Percentiles rank a stretch among this genome's conserved stretches.
These are phyloP conservation scores for Zosterops pallidus DNA, from an alignment of 2,113 vertebrate genomes.

Conservation along the genomic window DNA sequence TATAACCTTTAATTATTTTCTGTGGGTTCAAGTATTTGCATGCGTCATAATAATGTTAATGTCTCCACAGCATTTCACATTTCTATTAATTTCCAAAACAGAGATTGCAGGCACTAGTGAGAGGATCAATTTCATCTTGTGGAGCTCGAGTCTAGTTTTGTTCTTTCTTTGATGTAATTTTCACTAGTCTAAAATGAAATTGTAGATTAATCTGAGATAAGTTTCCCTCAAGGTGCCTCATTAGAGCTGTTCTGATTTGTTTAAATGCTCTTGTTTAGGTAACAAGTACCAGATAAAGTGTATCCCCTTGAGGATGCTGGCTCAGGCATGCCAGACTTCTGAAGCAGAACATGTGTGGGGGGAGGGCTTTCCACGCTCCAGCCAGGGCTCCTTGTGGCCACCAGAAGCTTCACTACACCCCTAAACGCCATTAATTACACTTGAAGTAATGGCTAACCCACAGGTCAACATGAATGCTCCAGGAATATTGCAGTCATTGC, in stretches of 20 bases:
- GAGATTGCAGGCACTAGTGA: not conserved
- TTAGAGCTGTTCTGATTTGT: not conserved
- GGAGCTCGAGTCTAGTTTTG: not conserved
- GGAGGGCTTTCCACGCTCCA: not conserved
- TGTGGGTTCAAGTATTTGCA: not conserved
- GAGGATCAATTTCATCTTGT: not conserved
- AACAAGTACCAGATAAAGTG: not conserved
- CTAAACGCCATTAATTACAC: not conserved
- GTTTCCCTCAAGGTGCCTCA: not conserved
- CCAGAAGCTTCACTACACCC: not conserved
- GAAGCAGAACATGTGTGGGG: accelerated
- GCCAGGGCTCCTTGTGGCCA: not conserved
- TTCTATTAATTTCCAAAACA: not conserved
- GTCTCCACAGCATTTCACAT: not conserved
- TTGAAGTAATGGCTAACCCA: not conserved
- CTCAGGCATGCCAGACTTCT: not conserved
- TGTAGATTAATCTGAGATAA: not conserved
- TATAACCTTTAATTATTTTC: not conserved
- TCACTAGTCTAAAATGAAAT: not conserved
- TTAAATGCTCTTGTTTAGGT: not conserved
- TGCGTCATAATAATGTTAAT: not conserved
- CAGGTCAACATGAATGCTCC: not conserved
- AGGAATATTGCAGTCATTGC: not conserved
- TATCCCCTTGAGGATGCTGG: not conserved
- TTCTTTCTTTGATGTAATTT: not conserved